phyloP scores from a whole-genome alignment of 2,888 invertebrate species.

The Pyrgus malvae region DNA sequence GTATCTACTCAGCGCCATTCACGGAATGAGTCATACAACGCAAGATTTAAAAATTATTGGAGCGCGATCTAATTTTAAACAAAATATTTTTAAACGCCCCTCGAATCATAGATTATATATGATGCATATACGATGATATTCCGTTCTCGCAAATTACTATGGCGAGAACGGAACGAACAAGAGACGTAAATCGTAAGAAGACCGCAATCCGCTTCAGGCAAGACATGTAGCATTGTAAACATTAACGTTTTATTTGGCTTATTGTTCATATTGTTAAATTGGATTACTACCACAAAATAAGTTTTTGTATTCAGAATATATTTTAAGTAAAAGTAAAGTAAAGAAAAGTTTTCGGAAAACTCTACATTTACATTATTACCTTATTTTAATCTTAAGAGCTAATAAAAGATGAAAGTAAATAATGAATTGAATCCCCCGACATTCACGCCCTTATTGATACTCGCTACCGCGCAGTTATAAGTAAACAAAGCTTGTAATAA shows the following conservation, averaged over 20 bases:
- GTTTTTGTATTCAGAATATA: not conserved
- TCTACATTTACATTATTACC: no score
- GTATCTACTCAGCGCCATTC: not conserved
- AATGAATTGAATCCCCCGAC: not conserved
- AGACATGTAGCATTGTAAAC: conserved; percentile 2
- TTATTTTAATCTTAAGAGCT: no score
- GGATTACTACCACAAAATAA: not conserved
- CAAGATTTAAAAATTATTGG: not conserved
- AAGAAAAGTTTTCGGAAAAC: no score
- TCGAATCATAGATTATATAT: no score
- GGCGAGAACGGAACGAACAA: conserved; percentile 3
- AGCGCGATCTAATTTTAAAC: conserved; percentile 10
- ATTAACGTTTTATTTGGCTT: conserved; percentile 5
- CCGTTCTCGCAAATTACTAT: conserved; percentile 1
- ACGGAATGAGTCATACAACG: not conserved
- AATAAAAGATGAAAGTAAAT: not conserved
- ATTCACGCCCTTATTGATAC: not conserved
- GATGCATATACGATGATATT: no score
- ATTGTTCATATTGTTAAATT: not conserved
- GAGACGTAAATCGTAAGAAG: not conserved
- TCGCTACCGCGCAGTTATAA: conserved; percentile 48
- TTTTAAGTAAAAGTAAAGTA: no score
- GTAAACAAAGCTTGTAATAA: conserved; percentile 73
- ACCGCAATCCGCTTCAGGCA: conserved; percentile 3
- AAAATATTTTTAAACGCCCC: not conserved